A percentile compares a stretch with the other conserved stretches of the same genome.
Evolutionary conservation across 2,113 vertebrate species (phyloP).

Genomic region (Bufo gargarizans): DNA sequence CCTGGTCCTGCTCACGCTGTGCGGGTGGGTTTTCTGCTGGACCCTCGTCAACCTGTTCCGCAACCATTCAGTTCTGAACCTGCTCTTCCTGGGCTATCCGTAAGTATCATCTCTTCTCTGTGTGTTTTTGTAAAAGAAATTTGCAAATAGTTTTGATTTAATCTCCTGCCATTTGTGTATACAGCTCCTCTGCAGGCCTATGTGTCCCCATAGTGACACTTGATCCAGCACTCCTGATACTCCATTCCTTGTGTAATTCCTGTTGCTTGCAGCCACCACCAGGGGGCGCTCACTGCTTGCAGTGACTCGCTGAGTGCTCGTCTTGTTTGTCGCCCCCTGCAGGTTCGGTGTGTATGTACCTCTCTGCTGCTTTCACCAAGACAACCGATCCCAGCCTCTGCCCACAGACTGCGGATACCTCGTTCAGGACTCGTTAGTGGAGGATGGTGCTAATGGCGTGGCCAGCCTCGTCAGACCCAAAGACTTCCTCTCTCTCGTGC

Average conservation of each 20-base stretch:
- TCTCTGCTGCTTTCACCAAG: constrained; percentile 96
- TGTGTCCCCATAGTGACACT: no score
- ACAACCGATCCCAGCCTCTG: constrained; percentile 81
- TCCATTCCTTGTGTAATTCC: no score
- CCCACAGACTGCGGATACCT: constrained; percentile 83
- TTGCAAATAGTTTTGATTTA: no score
- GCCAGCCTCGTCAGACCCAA: constrained; percentile 82
- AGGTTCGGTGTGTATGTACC: constrained; percentile 98
- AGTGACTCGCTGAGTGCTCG: no score
- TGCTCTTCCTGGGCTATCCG: constrained; percentile 98
- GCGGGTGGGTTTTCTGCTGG: constrained; percentile 97
- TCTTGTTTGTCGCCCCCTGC: constrained; percentile 33
- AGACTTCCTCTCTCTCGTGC: constrained; percentile 89
- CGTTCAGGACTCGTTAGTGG: constrained; percentile 81
- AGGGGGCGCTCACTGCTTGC: neutral
- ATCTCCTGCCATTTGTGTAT: no score
- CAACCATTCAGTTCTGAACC: constrained; percentile 94
- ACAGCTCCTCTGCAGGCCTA: no score
- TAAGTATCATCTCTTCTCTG: constrained; percentile 73
- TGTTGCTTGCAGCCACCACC: neutral
- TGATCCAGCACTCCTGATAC: no score
- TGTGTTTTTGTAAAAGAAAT: no score
- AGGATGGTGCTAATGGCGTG: constrained; percentile 73
- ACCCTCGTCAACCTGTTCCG: constrained; percentile 94
- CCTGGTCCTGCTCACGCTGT: constrained; percentile 90